These are phyloP conservation scores for Dolichotis patagonum DNA, from an alignment of 2,113 vertebrate species.

Conservation along the genomic window DNA sequence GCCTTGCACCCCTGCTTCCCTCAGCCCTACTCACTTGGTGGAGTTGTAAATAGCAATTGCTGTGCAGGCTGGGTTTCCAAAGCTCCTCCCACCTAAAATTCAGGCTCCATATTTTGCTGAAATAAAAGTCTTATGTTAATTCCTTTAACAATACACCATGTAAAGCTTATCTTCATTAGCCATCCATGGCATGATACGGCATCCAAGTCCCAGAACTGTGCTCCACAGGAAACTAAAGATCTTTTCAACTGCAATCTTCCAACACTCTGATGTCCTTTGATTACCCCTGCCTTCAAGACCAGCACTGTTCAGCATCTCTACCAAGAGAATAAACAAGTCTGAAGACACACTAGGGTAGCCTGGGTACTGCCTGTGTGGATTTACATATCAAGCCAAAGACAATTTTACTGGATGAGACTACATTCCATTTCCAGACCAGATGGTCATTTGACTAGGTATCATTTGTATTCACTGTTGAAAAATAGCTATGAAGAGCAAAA, in stretches of 20 bases:
- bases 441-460: slow-evolving; percentile 91
- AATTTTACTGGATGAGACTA: neutral
- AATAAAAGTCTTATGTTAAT: neutral
- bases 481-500: slow-evolving; percentile 93
- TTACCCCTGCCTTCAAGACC: neutral
- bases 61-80: neutral
- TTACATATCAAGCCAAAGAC: neutral
- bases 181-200: neutral
- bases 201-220: neutral
- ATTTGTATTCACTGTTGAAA: slow-evolving; percentile 91
- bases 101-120: neutral
- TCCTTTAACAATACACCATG: neutral
- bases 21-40: neutral
- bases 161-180: neutral
- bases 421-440: slow-evolving; percentile 88
- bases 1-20: neutral
- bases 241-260: neutral
- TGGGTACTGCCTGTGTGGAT: neutral
- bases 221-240: neutral
- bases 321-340: neutral
- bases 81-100: neutral
- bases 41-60: neutral
- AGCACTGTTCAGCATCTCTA: neutral
- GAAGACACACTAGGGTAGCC: neutral
- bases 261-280: neutral